Evolutionary conservation across 2,888 invertebrate species (phyloP), one percentile per base, ranked within the genome.

Genomic region (Orthosia incerta): DNA sequence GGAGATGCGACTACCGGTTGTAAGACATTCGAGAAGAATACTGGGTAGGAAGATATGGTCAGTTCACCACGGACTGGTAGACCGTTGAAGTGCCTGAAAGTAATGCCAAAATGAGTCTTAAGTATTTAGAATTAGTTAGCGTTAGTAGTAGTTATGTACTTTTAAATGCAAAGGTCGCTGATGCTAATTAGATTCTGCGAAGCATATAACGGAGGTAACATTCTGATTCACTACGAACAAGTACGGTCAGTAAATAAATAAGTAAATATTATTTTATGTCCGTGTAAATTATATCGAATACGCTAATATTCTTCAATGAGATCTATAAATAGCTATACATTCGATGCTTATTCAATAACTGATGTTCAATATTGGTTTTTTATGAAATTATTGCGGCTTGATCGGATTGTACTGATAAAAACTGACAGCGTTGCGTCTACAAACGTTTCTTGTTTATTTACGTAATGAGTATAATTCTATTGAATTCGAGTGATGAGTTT

Each of bases 31-130:
- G 98, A 98, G 93, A 97, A 98, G 89, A 98, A 98, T 20, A 98
- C 98, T 0, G 99, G 98, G 90, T 98, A 98, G 0, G 98, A 98
- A 7, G 98, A 98, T 67, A 99, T 96, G 0, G 98, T 98, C 0
- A 98, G 97, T 91, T 98, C 98, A 15, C 99, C 99, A 91, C 97
- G 97, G 0, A 99, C 98, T 64, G 98, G 97, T 87, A 98, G 97
- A 0, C 99, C 99, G 90, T 98, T 98, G 71, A 98, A 98, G 90
- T 99, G 98, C 85, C 98, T 98, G 62, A 39, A 84, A 80, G 23
- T 74, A 45, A 59, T n/a, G n/a, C 15, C n/a, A 16, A 20, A 39
- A 45, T 60, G 15, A 60, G 16, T 20, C 20, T 45, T 45, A 60
- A 7, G 11, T 45, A 7, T 39, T 60, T 45, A 16, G 23, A 16